Conservation (phyloP, 2,888 invertebrate genomes). For the Anagyrus pseudococci region DNA sequence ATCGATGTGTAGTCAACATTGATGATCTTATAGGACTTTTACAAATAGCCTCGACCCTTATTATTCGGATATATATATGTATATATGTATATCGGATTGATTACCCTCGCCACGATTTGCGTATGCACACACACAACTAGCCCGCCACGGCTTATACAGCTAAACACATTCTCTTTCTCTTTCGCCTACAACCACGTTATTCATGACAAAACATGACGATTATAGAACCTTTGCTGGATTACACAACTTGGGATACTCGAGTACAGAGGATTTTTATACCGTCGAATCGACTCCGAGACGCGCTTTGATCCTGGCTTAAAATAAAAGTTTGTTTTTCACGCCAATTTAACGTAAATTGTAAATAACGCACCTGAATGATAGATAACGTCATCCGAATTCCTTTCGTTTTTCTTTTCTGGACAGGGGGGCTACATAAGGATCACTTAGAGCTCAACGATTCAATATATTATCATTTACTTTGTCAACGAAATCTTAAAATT, state of each 20-base stretch:
- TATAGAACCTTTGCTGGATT: neutral
- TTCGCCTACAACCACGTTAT: neutral
- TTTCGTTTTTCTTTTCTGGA: neutral
- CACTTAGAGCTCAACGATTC: constrained; percentile 36
- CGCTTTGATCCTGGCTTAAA: constrained; percentile 18
- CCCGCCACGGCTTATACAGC: neutral
- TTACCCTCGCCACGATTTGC: neutral
- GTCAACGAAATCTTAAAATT: constrained; percentile 32
- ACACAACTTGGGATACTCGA: neutral
- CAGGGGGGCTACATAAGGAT: no score
- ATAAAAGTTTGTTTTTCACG: constrained; percentile 24
- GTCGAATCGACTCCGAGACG: neutral
- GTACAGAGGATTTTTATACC: constrained; percentile 2
- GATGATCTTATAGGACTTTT: constrained; percentile 24
- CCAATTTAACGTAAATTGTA: constrained; percentile 23
- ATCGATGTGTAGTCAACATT: constrained; percentile 22
- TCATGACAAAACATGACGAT: neutral
- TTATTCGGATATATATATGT: constrained; percentile 24
- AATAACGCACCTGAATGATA: constrained; percentile 18
- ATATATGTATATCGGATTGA: no score
- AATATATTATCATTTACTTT: constrained; percentile 31
- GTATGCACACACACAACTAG: neutral
- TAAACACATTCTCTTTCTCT: neutral
- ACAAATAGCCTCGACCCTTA: neutral
- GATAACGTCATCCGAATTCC: neutral